Evolutionary conservation across 2,113 vertebrate species (phyloP).

Genomic region (Amphiprion ocellaris): DNA sequence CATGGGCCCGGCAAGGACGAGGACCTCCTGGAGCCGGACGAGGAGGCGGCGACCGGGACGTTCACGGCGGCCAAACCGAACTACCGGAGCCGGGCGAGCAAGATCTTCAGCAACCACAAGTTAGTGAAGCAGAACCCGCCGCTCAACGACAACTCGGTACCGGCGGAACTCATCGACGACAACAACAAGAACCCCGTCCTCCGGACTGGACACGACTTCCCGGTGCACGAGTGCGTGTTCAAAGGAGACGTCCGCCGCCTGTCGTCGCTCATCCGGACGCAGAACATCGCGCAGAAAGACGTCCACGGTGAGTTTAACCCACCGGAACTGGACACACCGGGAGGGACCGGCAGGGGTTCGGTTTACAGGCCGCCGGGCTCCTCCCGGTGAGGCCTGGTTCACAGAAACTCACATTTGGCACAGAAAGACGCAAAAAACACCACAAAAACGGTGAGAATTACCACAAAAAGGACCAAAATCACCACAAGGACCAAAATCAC

Average conservation of each 20-base stretch:
- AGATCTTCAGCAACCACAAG: constrained; percentile 90
- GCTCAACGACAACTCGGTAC: constrained; percentile 78
- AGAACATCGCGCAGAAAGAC: constrained; percentile 97
- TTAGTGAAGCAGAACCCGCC: constrained; percentile 83
- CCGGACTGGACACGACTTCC: constrained; percentile 85
- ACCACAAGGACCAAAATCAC: no score
- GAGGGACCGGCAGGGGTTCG: constrained; percentile 30
- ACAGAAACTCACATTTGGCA: no score
- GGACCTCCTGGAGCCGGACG: constrained; percentile 91
- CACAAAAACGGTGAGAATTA: no score
- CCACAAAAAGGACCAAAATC: no score
- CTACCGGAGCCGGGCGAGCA: constrained; percentile 85
- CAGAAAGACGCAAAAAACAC: no score
- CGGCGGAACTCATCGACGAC: constrained; percentile 81
- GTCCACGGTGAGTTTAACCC: constrained; percentile 89
- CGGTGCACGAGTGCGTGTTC: constrained; percentile 97
- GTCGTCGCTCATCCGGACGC: constrained; percentile 96
- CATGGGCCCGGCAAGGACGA: constrained; percentile 92
- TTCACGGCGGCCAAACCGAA: constrained; percentile 83
- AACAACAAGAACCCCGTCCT: constrained; percentile 85
- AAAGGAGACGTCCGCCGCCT: constrained; percentile 94
- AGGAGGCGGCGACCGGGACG: constrained; percentile 91
- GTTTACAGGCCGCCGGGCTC: constrained; percentile 44
- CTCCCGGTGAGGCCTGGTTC: constrained; percentile 32
- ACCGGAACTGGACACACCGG: background rate